Evolutionary conservation across 2,797 vertebrate species (phyloP).

Genomic region (Centroberyx gerrardi): DNA sequence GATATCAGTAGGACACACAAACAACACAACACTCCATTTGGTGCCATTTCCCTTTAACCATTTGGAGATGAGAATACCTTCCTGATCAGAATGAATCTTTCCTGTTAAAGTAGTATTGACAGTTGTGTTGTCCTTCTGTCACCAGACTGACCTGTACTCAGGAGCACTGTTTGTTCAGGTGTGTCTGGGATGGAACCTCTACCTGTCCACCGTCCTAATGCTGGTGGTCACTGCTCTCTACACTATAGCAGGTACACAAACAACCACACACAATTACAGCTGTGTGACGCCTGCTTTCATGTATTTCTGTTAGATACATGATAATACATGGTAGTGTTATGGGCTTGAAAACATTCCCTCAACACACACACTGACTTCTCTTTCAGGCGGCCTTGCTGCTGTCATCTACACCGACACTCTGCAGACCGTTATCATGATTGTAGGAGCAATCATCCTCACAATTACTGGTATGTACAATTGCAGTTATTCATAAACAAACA

Average conservation of each 20-base stretch:
- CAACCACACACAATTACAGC: background rate
- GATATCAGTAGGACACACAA: conserved; percentile 89
- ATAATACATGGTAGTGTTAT: background rate
- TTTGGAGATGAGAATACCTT: background rate
- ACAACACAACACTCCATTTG: background rate
- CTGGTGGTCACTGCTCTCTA: conserved; percentile 91
- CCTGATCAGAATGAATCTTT: background rate
- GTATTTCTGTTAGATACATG: background rate
- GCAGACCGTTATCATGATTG: conserved; percentile 93
- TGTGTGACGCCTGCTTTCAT: background rate
- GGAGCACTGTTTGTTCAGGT: conserved; percentile 94
- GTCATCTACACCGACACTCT: conserved; percentile 94
- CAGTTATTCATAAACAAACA: background rate
- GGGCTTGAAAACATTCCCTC: background rate
- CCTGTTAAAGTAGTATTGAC: background rate
- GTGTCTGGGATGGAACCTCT: conserved; percentile 96
- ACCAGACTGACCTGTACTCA: conserved; percentile 92
- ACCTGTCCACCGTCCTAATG: conserved; percentile 91
- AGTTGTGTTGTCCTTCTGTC: conserved; percentile 3
- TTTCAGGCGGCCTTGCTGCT: conserved; percentile 92
- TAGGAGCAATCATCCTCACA: conserved; percentile 89
- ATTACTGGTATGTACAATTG: conserved; percentile 85
- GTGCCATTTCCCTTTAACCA: background rate
- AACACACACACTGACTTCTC: background rate
- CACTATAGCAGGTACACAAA: conserved; percentile 89